Conservation (phyloP, 2,888 invertebrate genomes). For the Scelioninae gen. 2 region DNA sequence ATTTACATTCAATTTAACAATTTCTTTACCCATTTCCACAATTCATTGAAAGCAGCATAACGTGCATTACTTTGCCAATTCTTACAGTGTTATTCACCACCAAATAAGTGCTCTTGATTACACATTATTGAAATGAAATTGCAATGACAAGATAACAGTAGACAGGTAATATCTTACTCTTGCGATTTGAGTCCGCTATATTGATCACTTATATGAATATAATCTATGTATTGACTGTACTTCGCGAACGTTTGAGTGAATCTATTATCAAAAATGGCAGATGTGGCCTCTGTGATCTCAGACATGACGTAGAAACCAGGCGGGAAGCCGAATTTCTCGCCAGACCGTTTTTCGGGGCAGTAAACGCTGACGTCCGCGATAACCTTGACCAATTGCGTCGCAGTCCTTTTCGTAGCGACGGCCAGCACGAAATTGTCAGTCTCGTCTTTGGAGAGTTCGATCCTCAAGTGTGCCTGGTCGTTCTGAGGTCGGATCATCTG, state of each 20-base stretch:
- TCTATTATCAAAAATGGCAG: slow-evolving; percentile 89
- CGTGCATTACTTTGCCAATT: no score
- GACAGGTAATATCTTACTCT: slow-evolving; percentile 81
- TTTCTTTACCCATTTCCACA: no score
- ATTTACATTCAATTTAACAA: no score
- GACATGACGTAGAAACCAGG: slow-evolving; percentile 86
- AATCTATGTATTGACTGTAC: slow-evolving; percentile 91
- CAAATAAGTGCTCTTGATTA: no score
- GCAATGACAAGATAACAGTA: neutral
- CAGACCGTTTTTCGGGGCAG: slow-evolving; percentile 88
- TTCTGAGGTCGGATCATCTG: slow-evolving; percentile 89
- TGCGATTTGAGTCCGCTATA: slow-evolving; percentile 93
- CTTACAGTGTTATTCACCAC: no score
- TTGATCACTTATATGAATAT: slow-evolving; percentile 97
- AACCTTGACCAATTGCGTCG: slow-evolving; percentile 90
- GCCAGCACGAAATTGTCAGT: slow-evolving; percentile 96
- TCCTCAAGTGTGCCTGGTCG: slow-evolving; percentile 91
- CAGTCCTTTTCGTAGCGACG: slow-evolving; percentile 92
- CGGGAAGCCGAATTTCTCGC: slow-evolving; percentile 89
- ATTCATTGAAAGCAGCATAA: no score
- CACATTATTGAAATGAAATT: no score
- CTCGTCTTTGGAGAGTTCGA: slow-evolving; percentile 91
- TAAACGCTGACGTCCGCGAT: slow-evolving; percentile 93
- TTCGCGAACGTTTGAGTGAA: slow-evolving; percentile 85
- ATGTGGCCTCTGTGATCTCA: slow-evolving; percentile 92